phyloP scores from a whole-genome alignment of 1,140 invertebrate species.

The Wasmannia auropunctata region DNA sequence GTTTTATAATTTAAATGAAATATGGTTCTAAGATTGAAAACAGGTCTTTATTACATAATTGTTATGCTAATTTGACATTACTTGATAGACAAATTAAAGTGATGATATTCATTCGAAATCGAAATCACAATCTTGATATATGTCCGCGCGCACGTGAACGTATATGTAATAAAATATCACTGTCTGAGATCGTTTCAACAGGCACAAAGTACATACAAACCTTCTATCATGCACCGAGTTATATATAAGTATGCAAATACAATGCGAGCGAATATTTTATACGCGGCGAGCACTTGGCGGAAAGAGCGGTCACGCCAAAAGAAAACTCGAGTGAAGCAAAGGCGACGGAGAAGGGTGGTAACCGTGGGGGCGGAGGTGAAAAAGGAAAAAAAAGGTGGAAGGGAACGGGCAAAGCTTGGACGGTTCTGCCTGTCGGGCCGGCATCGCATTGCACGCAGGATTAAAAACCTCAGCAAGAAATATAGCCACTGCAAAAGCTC shows the following conservation, averaged over 20 bases:
- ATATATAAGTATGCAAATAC: constrained; percentile 55
- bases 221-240: constrained; percentile 46
- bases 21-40: neutral
- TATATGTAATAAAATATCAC: constrained; percentile 36
- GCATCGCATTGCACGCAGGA: constrained; percentile 77
- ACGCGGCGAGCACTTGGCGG: constrained; percentile 32
- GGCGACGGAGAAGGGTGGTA: constrained; percentile 40
- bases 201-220: constrained; percentile 13
- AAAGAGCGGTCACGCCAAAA: constrained; percentile 55
- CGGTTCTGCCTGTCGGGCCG: constrained; percentile 64
- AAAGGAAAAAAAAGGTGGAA: constrained; percentile 29
- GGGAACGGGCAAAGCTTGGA: constrained; percentile 56
- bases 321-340: constrained; percentile 49
- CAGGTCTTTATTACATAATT: neutral
- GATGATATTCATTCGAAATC: constrained; percentile 5
- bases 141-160: neutral
- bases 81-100: neutral
- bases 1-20: neutral
- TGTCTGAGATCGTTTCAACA: constrained; percentile 13
- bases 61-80: neutral
- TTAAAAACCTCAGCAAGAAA: constrained; percentile 80
- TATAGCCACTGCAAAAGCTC: constrained; percentile 76
- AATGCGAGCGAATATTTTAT: constrained; percentile 59
- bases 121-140: constrained; percentile 15
- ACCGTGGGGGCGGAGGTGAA: constrained; percentile 14